A percentile compares a stretch with the other conserved stretches of the same genome.
These are phyloP conservation scores for Carlito syrichta DNA, from an alignment of 2,113 vertebrate species.

Conservation along the genomic window DNA sequence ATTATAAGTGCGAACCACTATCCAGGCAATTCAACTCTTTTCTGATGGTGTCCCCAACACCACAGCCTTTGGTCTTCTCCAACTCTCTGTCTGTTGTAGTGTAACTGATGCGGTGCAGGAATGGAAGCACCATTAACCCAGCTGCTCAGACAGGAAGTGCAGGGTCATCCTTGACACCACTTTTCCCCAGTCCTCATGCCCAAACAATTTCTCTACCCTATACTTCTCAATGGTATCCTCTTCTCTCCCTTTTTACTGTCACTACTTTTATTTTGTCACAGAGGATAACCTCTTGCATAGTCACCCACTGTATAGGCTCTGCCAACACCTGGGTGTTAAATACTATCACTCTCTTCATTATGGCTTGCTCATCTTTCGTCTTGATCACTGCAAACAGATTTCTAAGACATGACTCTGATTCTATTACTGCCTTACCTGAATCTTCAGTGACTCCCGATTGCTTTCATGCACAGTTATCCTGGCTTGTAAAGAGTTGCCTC, in stretches of 20 bases:
- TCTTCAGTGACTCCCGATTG: not conserved
- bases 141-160: not conserved
- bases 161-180: not conserved
- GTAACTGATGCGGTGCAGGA: not conserved
- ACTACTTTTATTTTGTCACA: not conserved
- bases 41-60: fast-evolving
- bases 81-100: not conserved
- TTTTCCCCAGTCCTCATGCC: not conserved
- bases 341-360: not conserved
- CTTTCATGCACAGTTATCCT: no score
- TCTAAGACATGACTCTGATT: not conserved
- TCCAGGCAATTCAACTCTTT: no score
- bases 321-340: no score
- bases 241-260: not conserved
- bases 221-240: not conserved
- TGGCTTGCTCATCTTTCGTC: not conserved
- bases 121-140: not conserved
- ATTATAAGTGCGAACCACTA: no score
- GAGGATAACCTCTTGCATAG: no score
- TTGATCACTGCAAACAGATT: not conserved
- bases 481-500: not conserved
- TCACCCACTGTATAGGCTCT: no score
- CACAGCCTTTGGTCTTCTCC: not conserved
- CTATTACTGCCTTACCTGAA: not conserved
- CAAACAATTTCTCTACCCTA: not conserved